These are phyloP conservation scores for Liolophura sinensis DNA, from an alignment of 1,140 invertebrate species.

Conservation along the genomic window DNA sequence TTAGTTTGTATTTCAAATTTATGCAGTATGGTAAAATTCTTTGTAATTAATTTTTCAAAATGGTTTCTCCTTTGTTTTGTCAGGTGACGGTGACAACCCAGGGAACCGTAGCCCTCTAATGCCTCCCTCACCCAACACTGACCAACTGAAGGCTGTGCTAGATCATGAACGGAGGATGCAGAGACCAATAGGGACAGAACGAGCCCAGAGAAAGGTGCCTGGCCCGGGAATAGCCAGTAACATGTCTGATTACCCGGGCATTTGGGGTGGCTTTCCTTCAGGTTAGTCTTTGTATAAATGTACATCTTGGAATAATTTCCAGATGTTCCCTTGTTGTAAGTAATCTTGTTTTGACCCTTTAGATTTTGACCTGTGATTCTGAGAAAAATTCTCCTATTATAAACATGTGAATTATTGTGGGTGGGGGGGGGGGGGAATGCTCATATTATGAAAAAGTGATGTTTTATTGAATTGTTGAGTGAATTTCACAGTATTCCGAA, in stretches of 20 bases:
- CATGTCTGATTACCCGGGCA: conserved; percentile 21
- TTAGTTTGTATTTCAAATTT: neutral
- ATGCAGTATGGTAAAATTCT: neutral
- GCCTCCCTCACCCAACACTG: conserved; percentile 13
- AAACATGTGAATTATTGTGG: too few relatives aligned
- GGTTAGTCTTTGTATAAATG: conserved; percentile 13
- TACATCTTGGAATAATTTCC: neutral
- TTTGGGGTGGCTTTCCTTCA: conserved; percentile 32
- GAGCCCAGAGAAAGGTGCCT: conserved; percentile 34
- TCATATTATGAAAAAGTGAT: too few relatives aligned
- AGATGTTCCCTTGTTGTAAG: neutral
- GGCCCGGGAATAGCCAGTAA: conserved; percentile 11
- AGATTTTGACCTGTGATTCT: too few relatives aligned
- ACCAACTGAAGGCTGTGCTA: conserved; percentile 28
- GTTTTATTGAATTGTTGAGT: too few relatives aligned
- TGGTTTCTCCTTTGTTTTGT: neutral
- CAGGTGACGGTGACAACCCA: neutral
- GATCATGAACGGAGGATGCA: conserved; percentile 30
- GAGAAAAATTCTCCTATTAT: too few relatives aligned
- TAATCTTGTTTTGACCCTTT: too few relatives aligned
- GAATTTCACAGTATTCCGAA: too few relatives aligned
- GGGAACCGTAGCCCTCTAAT: too few relatives aligned
- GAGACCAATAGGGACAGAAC: conserved; percentile 40
- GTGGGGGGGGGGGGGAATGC: too few relatives aligned
- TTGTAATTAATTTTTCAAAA: neutral